Conservation (phyloP, 2,113 vertebrate genomes). For the Oreotragus oreotragus region DNA sequence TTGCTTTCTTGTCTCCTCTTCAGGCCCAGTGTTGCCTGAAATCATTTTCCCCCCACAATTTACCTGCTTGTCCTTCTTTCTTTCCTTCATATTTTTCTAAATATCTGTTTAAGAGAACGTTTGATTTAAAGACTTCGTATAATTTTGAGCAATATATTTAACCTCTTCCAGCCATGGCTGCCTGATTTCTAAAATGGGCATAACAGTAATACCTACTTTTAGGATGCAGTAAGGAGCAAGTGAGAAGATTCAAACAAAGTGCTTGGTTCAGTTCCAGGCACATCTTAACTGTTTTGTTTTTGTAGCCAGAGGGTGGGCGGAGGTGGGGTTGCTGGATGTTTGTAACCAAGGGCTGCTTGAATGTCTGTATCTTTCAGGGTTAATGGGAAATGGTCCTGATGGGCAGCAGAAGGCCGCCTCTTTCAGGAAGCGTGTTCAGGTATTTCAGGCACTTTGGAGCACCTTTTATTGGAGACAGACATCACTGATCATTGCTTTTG, state of each 20-base stretch:
- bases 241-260: neutral
- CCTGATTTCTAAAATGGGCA: neutral
- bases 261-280: neutral
- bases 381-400: neutral
- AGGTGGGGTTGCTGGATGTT: no score
- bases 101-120: neutral
- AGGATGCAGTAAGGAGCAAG: neutral
- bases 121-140: neutral
- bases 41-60: neutral
- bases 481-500: conserved; percentile 23
- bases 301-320: no score
- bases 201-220: neutral
- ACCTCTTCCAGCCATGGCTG: neutral
- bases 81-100: neutral
- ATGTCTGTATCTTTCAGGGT: neutral
- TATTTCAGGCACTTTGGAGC: neutral
- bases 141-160: neutral
- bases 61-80: neutral
- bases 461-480: neutral
- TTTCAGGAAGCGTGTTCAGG: neutral
- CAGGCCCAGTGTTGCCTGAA: neutral
- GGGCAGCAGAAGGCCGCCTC: neutral
- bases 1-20: neutral
- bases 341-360: neutral
- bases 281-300: neutral